Evolutionary conservation across 2,888 invertebrate species (phyloP), one percentile per base, ranked within the genome.

Genomic region (Agriopis marginaria): DNA sequence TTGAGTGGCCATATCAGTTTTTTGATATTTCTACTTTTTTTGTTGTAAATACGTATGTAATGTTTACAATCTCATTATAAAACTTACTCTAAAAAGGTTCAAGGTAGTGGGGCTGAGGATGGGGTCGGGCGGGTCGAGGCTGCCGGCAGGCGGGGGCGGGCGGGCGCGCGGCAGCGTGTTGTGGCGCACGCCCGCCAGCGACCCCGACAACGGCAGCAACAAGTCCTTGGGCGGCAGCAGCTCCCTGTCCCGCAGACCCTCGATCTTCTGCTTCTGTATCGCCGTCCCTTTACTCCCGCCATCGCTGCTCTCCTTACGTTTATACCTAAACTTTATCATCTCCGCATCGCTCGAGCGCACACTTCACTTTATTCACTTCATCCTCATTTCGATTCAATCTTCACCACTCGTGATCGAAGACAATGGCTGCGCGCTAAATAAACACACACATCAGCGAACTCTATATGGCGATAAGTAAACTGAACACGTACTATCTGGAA

Each of bases 281-380:
- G 89, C 87, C 40, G 89, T 87, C 47, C 89, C 89, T 10, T 82
- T 86, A 76, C 86, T 86, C 76, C 83, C 83, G 63, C 84, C 86
- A 84, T 87, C 89, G 82, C 76, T 89, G 71, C 86, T 82, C 84
- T 96, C 96, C 86, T 96, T 96, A 75, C 95, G 95, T 82, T 96
- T 96, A 79, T 96, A 96, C 74, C 96, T 95, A 91, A 96, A 96
- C 90, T 96, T 96, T 75, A 96, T 96, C 96, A 96, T 96, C 86
- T 89, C 88, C 89, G 79, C 91, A 91, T 92, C 78, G 83, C 86
- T 82, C 71, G 81, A 77, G 81, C 81, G 77, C 70, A 74, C 79
- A 78, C 77, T 58, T 65, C 65, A 70, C 68, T 68, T 60, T 81
- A 82, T 85, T 80, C 79, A 80, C 77, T 75, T 64, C 74, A 71